Conservation (phyloP, 2,797 vertebrate genomes). For the Oophaga sylvatica region DNA sequence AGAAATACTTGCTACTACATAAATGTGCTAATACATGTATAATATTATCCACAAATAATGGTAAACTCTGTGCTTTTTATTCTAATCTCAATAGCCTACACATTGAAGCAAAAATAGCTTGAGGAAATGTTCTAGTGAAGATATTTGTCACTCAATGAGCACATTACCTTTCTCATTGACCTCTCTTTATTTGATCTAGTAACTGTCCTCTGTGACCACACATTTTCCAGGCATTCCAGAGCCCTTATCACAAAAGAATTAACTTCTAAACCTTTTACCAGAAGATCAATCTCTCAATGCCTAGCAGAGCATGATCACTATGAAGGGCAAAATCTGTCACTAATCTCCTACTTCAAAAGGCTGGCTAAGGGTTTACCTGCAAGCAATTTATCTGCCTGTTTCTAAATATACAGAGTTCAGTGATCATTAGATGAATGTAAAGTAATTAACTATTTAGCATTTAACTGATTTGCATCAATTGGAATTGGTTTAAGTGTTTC, state of each 20-base stretch:
- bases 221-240: conserved; percentile 6
- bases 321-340: conserved; percentile 33
- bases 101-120: background rate
- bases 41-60: background rate
- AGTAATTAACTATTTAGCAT: background rate
- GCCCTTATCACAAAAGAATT: conserved; percentile 49
- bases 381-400: conserved; percentile 9
- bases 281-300: conserved; percentile 34
- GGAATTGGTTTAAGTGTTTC: background rate
- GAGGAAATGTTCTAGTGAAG: conserved; percentile 18
- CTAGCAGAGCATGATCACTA: conserved; percentile 41
- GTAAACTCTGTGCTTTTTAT: background rate
- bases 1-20: background rate
- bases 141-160: background rate
- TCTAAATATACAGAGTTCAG: background rate
- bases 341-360: conserved; percentile 38
- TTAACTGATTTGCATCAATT: background rate
- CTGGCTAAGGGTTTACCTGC: conserved; percentile 17
- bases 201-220: conserved; percentile 21
- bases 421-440: background rate
- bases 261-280: conserved; percentile 47
- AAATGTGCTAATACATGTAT: background rate
- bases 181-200: conserved; percentile 20
- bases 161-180: conserved; percentile 23
- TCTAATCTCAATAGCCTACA: background rate